These are phyloP conservation scores for Acronicta psi DNA, from an alignment of 2,888 invertebrate genomes.

Conservation along the genomic window DNA sequence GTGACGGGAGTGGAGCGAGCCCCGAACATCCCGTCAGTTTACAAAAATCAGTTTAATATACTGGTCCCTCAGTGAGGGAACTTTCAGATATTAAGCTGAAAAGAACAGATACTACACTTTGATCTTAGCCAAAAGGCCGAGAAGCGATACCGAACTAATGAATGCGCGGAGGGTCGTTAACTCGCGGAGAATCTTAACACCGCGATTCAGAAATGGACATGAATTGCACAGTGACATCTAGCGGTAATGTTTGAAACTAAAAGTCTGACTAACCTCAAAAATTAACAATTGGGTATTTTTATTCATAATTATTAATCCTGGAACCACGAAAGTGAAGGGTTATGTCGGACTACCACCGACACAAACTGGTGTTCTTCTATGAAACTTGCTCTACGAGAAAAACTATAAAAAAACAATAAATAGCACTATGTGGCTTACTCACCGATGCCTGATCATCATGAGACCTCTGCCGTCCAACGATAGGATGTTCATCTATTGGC, in stretches of 20 bases:
- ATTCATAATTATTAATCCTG: no score
- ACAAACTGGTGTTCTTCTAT: background rate
- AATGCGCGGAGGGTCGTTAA: constrained; percentile 17
- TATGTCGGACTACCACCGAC: background rate
- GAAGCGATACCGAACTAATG: constrained; percentile 51
- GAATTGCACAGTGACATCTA: constrained; percentile 54
- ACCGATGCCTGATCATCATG: constrained; percentile 85
- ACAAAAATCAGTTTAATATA: constrained; percentile 61
- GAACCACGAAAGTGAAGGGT: background rate
- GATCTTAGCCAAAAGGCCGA: constrained; percentile 67
- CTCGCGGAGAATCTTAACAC: constrained; percentile 48
- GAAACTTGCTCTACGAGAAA: no score
- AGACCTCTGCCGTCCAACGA: constrained; percentile 69
- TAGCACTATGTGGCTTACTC: constrained; percentile 39
- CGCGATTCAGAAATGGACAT: constrained; percentile 48
- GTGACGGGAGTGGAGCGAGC: constrained; percentile 65
- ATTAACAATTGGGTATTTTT: no score
- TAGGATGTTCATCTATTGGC: constrained; percentile 71
- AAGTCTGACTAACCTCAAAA: constrained; percentile 16
- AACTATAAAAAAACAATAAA: no score
- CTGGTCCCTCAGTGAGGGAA: constrained; percentile 66
- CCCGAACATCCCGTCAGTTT: constrained; percentile 63
- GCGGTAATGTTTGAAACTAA: constrained; percentile 3
- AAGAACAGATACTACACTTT: constrained; percentile 68
- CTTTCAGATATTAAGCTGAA: constrained; percentile 67